Base-by-base conservation (phyloP, 23 tunicate genomes). In the Ascidia mentula region DNA sequence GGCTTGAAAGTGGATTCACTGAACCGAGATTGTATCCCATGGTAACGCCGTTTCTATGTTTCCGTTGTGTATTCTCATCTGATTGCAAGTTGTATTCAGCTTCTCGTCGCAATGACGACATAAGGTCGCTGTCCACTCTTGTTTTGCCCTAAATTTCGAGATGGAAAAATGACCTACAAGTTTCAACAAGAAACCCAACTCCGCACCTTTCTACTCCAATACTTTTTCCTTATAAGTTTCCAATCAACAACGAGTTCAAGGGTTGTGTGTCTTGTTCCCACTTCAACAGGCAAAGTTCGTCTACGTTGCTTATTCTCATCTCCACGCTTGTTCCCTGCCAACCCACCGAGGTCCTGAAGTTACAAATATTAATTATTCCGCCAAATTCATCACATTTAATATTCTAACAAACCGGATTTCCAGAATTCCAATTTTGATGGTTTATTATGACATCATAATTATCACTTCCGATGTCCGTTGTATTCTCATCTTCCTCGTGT, bases 181-280 rank as follows among this genome's bases (percentile, higher is more conserved):
- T n/a, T n/a, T n/a, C n/a, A n/a, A n/a, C n/a, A n/a, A n/a, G n/a
- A n/a, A n/a, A n/a, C n/a, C n/a, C n/a, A n/a, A n/a, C n/a, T 45
- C 15, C 72, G 6, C 40, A 90, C 95, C 86, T 90, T 90, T 24
- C 69, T 37, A 22, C 53, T 45, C 89, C 86, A 87, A 69, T 79
- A 92, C 70, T 92, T 92, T 73, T 87, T 88, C 35, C 81, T 40
- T 31, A 92, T 87, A 13, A 46, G 70, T 17, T 45, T 60, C 97
- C 97, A 92, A 60, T 87, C 86, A 0, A 87, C 92, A 15, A 92
- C 90, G 5, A 42, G 59, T 59, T 87, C 83, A 33, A 92, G 40
- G 40, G 85, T 80, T 5, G 72, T 40, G 28, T 69, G 72, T 31
- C 77, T 77, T 61, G 59, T 69, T 0, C 82, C 77, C 18, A 9